Evolutionary conservation across 2,113 vertebrate species (phyloP), one percentile per base, ranked within the genome.

Genomic region (Isichthys henryi): DNA sequence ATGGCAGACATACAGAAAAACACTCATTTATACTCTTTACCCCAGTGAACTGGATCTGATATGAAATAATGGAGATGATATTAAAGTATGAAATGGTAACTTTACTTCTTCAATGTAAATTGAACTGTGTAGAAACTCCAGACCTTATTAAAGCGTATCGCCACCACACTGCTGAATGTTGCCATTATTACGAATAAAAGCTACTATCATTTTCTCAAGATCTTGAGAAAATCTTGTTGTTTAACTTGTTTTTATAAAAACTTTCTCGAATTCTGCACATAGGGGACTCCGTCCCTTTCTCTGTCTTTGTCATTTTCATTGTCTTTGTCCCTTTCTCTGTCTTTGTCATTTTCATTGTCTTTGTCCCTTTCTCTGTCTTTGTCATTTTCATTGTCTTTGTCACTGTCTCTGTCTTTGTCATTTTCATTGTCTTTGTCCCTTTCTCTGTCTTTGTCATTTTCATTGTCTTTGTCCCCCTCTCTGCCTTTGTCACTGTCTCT

Each of bases 301-400:
- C 50, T 1, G 3, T 3, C 50, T 5, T 52, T 52, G 15, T 52
- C 50, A 3, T 15, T 52, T 0, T 52, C 52, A 19, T 17, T 19
- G 3, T 53, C 17, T 19, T 53, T 53, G 15, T 53, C 52, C 17
- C 17, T 53, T 1, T 53, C 4, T 53, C 17, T 5, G 1, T 5
- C 52, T 5, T 53, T 53, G 1, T 53, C 52, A 3, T 17, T 53
- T 5, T 56, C 53, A 17, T 13, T 23, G 0, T 91, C 90, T 91
- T 58, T 58, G 56, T 58, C 56, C 3, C 52, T 53, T 0, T 58
- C 7, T 58, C 0, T 6, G 5, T 21, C 5, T 6, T 56, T 19
- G 0, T n/a, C n/a, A n/a, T n/a, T n/a, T n/a, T n/a, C n/a, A n/a
- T n/a, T 2, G 5, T 6, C 5, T 6, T 56, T 19, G 0, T 17